Evolutionary conservation across 2,113 vertebrate genomes (phyloP).

Genomic region (Porphyrio hochstetteri): DNA sequence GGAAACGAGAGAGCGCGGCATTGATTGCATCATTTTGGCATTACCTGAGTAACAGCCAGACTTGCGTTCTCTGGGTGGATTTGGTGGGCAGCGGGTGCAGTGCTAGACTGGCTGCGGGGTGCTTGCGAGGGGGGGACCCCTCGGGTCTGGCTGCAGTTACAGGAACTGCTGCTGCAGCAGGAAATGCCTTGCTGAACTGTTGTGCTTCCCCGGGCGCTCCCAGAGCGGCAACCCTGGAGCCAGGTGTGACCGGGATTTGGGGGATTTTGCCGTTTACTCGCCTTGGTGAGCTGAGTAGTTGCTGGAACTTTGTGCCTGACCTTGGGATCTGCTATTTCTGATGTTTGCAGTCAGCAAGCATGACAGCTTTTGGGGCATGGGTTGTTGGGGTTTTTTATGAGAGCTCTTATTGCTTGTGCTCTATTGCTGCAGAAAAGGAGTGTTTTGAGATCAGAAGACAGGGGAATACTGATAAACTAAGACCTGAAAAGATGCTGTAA

Average conservation of each 20-base stretch:
- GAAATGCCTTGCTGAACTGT: background rate
- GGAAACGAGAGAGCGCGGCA: background rate
- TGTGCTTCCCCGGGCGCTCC: rapidly evolving
- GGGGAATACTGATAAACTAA: background rate
- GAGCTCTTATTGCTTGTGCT: background rate
- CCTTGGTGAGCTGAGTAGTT: background rate
- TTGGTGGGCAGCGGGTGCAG: background rate
- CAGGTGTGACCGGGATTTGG: background rate
- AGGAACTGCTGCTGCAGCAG: background rate
- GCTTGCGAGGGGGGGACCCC: background rate
- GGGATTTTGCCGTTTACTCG: background rate
- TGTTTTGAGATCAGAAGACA: background rate
- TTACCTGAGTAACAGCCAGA: rapidly evolving
- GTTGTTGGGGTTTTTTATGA: background rate
- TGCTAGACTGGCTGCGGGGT: background rate
- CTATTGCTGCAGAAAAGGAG: background rate
- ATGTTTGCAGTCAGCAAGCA: background rate
- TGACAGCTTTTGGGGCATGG: background rate
- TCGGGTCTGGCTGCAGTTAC: background rate
- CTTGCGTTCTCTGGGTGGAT: background rate
- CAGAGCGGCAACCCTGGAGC: rapidly evolving
- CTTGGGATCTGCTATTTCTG: background rate
- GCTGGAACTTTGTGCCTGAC: background rate
- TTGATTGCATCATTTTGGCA: background rate
- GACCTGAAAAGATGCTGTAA: background rate